Conservation (phyloP, 2,888 invertebrate genomes). For the Horisme vitalbata region DNA sequence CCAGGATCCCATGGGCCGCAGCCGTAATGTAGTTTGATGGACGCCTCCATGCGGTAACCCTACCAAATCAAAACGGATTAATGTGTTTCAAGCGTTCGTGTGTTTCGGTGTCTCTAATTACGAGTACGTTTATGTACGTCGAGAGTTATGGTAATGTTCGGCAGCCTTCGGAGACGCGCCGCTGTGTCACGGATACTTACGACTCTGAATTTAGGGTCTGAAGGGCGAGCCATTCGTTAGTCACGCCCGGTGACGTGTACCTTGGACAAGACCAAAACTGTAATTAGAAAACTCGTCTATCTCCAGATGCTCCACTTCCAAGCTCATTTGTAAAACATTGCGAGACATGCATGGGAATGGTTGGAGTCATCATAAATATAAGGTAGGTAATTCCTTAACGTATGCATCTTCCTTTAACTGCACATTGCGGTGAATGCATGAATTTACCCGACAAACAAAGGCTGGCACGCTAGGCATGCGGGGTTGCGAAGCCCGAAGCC, state of each 20-base stretch:
- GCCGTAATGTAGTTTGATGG: constrained; percentile 52
- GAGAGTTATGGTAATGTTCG: constrained; percentile 78
- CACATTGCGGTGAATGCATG: constrained; percentile 71
- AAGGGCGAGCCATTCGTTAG: constrained; percentile 83
- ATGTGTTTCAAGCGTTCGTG: constrained; percentile 73
- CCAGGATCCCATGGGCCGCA: constrained; percentile 54
- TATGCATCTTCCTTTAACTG: constrained; percentile 61
- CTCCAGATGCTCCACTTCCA: constrained; percentile 50
- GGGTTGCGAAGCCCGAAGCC: constrained; percentile 55
- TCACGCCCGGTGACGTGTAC: constrained; percentile 82
- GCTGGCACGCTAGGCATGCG: constrained; percentile 70
- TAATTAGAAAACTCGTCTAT: constrained; percentile 75
- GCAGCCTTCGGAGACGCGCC: constrained; percentile 66
- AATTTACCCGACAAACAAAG: constrained; percentile 74
- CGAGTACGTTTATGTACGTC: constrained; percentile 69
- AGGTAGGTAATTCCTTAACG: constrained; percentile 60
- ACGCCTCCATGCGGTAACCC: constrained; percentile 63
- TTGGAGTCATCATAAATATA: constrained; percentile 50
- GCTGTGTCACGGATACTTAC: constrained; percentile 76
- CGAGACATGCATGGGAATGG: constrained; percentile 29
- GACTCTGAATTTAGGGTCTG: constrained; percentile 82
- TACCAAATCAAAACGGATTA: constrained; percentile 71
- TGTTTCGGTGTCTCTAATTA: constrained; percentile 78
- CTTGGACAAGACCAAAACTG: constrained; percentile 83
- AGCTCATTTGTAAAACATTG: constrained; percentile 34